Conservation (phyloP, 2,113 vertebrate genomes). For the Eclectus roratus region DNA sequence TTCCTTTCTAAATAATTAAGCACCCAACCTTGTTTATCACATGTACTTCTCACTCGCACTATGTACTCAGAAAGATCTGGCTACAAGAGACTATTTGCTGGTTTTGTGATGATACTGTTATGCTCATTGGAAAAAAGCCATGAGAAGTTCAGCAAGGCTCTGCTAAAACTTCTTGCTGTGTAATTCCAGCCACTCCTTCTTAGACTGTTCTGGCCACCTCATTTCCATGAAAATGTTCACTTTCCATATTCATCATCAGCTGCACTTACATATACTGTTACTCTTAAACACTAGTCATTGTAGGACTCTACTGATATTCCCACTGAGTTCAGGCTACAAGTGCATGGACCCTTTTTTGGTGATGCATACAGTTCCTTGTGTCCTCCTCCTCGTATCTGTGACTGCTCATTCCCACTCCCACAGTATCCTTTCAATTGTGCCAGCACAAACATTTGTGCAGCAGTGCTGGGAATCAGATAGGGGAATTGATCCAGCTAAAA, state of each 20-base stretch:
- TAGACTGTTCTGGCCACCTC: not conserved
- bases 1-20: conserved; percentile 20
- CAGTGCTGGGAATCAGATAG: not conserved
- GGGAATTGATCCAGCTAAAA: conserved; percentile 29
- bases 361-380: not conserved
- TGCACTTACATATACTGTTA: not conserved
- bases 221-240: not conserved
- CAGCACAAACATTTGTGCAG: not conserved
- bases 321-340: not conserved
- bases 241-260: not conserved
- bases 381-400: not conserved
- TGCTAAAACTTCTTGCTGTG: not conserved
- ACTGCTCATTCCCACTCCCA: not conserved
- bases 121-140: not conserved
- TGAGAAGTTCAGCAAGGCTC: not conserved
- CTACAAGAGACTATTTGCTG: not conserved
- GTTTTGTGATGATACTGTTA: not conserved
- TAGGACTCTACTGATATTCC: not conserved
- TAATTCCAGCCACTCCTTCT: not conserved
- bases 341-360: not conserved
- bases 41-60: not conserved
- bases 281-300: not conserved
- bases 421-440: not conserved
- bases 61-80: not conserved
- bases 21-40: not conserved